Base-by-base conservation (phyloP, 2,888 invertebrate species). In the Athalia rosae region DNA sequence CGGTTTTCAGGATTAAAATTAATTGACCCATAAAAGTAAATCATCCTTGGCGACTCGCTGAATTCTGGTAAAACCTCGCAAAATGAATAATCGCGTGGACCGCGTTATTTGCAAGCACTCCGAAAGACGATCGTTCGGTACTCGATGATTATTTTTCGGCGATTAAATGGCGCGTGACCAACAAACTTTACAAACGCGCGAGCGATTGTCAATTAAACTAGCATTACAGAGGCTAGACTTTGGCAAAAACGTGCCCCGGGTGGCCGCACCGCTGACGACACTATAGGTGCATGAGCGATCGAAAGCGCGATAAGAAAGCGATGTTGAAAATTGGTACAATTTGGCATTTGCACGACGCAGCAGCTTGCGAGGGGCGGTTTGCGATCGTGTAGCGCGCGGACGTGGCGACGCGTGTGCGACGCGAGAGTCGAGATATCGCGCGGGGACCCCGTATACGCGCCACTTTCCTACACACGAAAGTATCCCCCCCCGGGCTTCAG, bases 301-400 rank as follows among this genome's bases (percentile, higher is more conserved):
- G 61, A 50, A 59, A 45, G 48, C 61, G 61, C 47, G 74, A 74
- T 61, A 61, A 74, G 74, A 61, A 28, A 48, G 61, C 41, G 61
- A 61, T 43, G 74, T 74, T 73, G 67, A 79, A 86, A 86, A 86
- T 86, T 86, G 85, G 85, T 82, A 86, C 85, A 86, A 86, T 86
- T 86, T 86, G 83, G 80, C 63, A 81, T 76, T 77, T 83, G 82
- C 86, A 86, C 86, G 86, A 82, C 83, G 78, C 76, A 28, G 78
- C 76, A 28, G 80, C 76, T 76, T 79, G 81, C 80, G 81, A 80
- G 82, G 80, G 84, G 80, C 62, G 61, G 43, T 62, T 62, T 53
- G 50, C 28, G 28, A 28, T 61, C 71, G 62, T 9, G 62, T 47
- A 58, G 71, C 43, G 71, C 43, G 71, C n/a, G 8, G 28, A 28